A percentile compares a stretch with the other conserved stretches of the same genome.
Conservation (phyloP, 2,797 vertebrate species). For the Apogon hyalosoma region DNA sequence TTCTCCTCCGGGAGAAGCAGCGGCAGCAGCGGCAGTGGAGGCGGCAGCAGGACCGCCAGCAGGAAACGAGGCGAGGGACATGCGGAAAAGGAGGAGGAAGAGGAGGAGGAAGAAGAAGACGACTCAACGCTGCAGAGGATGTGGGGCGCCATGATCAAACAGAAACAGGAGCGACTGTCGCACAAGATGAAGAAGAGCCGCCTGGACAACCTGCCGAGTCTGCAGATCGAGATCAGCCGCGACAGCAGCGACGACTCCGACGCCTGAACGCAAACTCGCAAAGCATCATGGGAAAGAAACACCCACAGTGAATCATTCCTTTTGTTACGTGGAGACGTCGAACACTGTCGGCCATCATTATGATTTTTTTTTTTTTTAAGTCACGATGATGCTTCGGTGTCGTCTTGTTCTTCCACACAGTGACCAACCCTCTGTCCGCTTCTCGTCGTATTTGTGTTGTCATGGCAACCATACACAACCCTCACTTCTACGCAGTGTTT, state of each 20-base stretch:
- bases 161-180: conserved; percentile 91
- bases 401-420: too few species aligned
- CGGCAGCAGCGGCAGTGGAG: background rate
- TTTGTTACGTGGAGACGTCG: too few species aligned
- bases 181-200: conserved; percentile 94
- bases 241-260: conserved; percentile 97
- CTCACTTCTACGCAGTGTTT: too few species aligned
- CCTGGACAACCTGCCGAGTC: conserved; percentile 94
- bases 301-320: too few species aligned
- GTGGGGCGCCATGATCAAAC: conserved; percentile 97
- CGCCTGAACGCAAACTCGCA: conserved; percentile 81
- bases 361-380: too few species aligned
- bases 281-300: background rate
- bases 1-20: conserved; percentile 37
- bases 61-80: background rate
- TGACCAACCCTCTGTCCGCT: too few species aligned
- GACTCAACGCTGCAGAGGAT: conserved; percentile 93
- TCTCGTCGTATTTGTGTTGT: background rate
- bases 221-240: conserved; percentile 98
- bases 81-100: conserved; percentile 4
- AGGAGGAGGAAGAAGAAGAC: conserved; percentile 85
- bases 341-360: too few species aligned
- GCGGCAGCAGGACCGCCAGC: background rate
- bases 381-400: too few species aligned
- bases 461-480: too few species aligned